These are phyloP conservation scores for Hemiscyllium ocellatum DNA, from an alignment of 2,113 vertebrate species.

Conservation along the genomic window DNA sequence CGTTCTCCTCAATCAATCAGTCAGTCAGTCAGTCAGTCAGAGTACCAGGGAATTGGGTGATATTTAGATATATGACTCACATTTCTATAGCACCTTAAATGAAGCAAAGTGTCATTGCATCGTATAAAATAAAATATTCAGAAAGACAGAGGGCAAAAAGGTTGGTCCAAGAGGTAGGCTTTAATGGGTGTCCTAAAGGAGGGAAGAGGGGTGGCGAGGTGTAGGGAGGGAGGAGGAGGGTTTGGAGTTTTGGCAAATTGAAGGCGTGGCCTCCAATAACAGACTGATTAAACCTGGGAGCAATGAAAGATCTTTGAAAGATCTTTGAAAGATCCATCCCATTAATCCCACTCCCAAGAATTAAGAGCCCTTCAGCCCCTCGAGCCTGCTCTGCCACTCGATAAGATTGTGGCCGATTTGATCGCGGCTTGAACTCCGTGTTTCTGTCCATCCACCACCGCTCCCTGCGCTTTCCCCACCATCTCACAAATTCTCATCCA, in stretches of 20 bases:
- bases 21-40: no score
- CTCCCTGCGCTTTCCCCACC: no score
- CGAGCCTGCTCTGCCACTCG: no score
- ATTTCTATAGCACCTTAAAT: background rate
- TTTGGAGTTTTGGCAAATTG: no score
- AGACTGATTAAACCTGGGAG: background rate
- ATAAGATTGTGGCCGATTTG: no score
- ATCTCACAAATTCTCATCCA: no score
- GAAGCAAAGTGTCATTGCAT: background rate
- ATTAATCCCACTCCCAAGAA: background rate
- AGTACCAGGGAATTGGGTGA: no score
- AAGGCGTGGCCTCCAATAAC: background rate
- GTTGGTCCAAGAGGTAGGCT: background rate
- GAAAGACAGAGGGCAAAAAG: background rate
- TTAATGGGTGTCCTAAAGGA: background rate
- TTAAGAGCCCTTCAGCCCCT: no score
- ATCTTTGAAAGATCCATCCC: background rate
- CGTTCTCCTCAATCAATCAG: no score
- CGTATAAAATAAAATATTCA: background rate
- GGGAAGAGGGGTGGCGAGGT: background rate
- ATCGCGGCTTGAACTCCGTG: no score
- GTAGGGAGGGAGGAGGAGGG: background rate
- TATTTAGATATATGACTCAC: background rate
- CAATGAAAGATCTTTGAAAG: background rate
- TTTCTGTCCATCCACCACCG: no score